Percentiles rank a stretch among this genome's conserved stretches.
Conservation (phyloP, 2,113 vertebrate species). For the Grallaria varia region DNA sequence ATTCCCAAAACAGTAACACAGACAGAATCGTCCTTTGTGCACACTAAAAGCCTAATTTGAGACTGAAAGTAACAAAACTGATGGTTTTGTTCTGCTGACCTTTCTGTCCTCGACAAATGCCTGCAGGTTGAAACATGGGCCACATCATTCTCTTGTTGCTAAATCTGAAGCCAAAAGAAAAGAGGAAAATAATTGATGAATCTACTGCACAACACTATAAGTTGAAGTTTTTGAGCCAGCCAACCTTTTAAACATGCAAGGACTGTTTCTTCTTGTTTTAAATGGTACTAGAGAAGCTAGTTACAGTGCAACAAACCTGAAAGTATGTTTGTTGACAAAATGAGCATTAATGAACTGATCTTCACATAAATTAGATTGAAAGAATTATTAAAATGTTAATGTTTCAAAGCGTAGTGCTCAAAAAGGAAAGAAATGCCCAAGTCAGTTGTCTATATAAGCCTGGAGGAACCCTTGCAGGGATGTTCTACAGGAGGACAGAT, state of each 20-base stretch:
- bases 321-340: background rate
- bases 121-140: background rate
- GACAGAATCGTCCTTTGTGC: slow-evolving; percentile 36
- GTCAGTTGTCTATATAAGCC: background rate
- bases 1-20: slow-evolving; percentile 36
- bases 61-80: background rate
- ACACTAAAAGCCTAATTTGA: background rate
- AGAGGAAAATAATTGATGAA: background rate
- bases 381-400: background rate
- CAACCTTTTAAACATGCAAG: background rate
- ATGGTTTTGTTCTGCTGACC: slow-evolving; percentile 36
- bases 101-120: background rate
- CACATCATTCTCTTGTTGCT: background rate
- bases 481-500: background rate
- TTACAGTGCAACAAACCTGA: background rate
- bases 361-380: background rate
- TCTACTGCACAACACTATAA: background rate
- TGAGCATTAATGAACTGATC: background rate
- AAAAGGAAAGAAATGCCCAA: background rate
- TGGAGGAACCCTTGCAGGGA: background rate
- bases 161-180: background rate
- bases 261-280: background rate
- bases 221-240: background rate
- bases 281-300: background rate
- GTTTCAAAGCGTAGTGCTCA: background rate